Evolutionary conservation across 2,888 invertebrate species (phyloP).

Genomic region (Melieria omissa): DNA sequence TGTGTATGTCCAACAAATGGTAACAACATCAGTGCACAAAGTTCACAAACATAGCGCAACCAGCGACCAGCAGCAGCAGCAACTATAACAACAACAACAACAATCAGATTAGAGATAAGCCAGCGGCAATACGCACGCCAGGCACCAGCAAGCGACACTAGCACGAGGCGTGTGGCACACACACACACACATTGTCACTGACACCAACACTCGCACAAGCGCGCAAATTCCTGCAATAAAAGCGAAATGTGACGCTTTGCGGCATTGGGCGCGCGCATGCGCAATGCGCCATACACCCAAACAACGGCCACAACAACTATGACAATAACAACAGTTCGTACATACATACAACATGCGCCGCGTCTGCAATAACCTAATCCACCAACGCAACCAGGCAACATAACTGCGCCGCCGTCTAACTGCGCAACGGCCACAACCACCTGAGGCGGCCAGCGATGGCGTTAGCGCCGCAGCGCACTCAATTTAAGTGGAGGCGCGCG

Average conservation of each 20-base stretch:
- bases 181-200: background rate
- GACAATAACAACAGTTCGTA: background rate
- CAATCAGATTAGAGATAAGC: background rate
- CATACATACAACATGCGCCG: background rate
- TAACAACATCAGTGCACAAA: background rate
- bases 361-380: slow-evolving; percentile 13
- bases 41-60: background rate
- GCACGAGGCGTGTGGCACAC: background rate
- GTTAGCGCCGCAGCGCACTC: background rate
- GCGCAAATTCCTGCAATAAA: too few relatives aligned
- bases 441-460: slow-evolving; percentile 8
- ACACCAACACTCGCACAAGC: background rate
- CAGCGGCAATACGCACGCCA: background rate
- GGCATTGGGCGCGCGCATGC: too few relatives aligned
- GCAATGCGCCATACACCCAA: too few relatives aligned
- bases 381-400: slow-evolving; percentile 21
- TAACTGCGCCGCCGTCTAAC: slow-evolving; percentile 10
- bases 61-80: background rate
- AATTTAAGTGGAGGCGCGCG: slow-evolving; percentile 11
- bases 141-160: background rate
- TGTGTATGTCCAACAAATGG: background rate
- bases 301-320: too few relatives aligned
- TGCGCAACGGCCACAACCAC: background rate
- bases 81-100: too few relatives aligned
- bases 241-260: too few relatives aligned